Evolutionary conservation across 2,113 vertebrate genomes (phyloP).

Genomic region (Thinocorus orbignyianus): DNA sequence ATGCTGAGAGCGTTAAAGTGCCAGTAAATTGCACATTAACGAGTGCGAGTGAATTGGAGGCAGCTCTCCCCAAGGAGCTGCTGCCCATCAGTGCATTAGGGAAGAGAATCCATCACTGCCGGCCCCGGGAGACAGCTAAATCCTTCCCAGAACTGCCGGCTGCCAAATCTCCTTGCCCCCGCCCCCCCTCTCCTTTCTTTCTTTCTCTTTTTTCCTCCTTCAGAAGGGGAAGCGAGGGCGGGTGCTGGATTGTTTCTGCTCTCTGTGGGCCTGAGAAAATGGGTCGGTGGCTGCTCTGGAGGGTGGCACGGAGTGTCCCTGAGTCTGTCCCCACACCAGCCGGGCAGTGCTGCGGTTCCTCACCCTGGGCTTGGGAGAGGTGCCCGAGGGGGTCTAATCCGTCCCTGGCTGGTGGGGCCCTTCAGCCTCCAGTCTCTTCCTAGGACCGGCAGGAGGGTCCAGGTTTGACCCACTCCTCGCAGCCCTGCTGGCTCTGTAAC

Average conservation of each 20-base stretch:
- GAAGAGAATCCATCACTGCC: slow-evolving; percentile 71
- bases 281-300: background rate
- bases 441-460: background rate
- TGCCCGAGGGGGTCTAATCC: background rate
- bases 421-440: background rate
- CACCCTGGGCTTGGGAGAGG: background rate
- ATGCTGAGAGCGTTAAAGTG: slow-evolving; percentile 76
- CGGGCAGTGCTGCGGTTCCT: background rate
- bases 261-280: background rate
- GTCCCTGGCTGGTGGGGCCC: background rate
- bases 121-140: slow-evolving; percentile 66
- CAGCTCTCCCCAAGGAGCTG: slow-evolving; percentile 64
- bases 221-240: slow-evolving; percentile 6
- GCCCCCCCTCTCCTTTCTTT: background rate
- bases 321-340: background rate
- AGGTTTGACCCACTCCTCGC: background rate
- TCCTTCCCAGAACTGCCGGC: slow-evolving; percentile 71
- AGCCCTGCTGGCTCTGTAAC: fast-evolving
- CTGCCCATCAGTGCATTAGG: slow-evolving; percentile 69
- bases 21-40: slow-evolving; percentile 81
- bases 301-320: fast-evolving
- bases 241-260: slow-evolving; percentile 6
- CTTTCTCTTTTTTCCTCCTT: slow-evolving; percentile 26
- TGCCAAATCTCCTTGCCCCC: slow-evolving; percentile 40
- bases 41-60: slow-evolving; percentile 72